phyloP scores from a whole-genome alignment of 2,113 vertebrate species.

The Gopherus evgoodei region DNA sequence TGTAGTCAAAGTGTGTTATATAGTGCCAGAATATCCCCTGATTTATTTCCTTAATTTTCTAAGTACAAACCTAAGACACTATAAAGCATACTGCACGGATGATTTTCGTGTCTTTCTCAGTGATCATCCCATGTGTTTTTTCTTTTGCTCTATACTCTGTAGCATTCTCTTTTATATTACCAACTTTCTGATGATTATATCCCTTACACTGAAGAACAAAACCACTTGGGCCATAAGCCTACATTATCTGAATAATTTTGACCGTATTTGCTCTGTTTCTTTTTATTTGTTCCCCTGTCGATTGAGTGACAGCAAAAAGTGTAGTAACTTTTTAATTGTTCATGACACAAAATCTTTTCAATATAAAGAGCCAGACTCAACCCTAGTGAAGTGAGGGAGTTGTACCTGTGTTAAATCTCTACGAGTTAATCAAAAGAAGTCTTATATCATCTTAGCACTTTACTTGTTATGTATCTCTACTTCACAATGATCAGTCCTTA shows the following conservation, averaged over 20 bases:
- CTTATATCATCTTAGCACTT: not conserved
- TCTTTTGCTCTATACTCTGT: not conserved
- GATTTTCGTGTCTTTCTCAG: not conserved
- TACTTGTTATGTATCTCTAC: not conserved
- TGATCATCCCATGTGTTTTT: not conserved
- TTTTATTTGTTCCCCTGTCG: not conserved
- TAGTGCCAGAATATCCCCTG: not conserved
- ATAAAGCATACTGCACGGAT: not conserved
- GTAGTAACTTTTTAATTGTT: not conserved
- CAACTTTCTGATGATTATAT: not conserved
- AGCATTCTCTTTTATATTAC: not conserved
- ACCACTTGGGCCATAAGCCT: not conserved
- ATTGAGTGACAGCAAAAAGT: not conserved
- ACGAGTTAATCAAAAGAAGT: not conserved
- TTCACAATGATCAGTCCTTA: not conserved
- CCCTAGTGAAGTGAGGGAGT: not conserved
- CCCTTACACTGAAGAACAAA: not conserved
- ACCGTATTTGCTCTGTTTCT: not conserved
- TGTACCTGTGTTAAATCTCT: not conserved
- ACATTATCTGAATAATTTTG: not conserved
- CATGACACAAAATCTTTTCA: not conserved
- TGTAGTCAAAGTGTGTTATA: not conserved
- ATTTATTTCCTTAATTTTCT: not conserved
- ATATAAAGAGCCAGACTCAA: not conserved
- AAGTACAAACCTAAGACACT: accelerated